These are phyloP conservation scores for Dipodomys ordii DNA, from an alignment of 2,113 vertebrate genomes.

Conservation along the genomic window DNA sequence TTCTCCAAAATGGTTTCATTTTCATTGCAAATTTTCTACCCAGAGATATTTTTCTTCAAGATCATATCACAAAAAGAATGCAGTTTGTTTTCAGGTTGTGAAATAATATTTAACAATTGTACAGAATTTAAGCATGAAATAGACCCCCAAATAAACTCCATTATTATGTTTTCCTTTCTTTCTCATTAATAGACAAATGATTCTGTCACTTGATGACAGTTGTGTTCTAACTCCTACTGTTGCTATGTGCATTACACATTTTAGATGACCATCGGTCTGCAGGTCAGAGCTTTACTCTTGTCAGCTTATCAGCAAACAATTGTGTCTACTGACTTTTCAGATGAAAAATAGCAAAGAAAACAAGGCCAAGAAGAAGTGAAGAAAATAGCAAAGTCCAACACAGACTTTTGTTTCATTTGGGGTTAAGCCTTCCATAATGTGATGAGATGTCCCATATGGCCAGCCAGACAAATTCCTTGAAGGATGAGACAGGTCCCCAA, in stretches of 20 bases:
- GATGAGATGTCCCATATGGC: constrained; percentile 55
- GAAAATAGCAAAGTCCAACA: constrained; percentile 7
- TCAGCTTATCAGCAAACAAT: constrained; percentile 23
- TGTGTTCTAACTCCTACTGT: not conserved
- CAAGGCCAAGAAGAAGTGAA: constrained; percentile 15
- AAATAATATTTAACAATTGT: not conserved
- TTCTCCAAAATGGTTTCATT: not conserved
- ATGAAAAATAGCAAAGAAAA: constrained; percentile 60
- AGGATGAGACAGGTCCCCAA: constrained; percentile 64
- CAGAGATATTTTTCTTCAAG: not conserved
- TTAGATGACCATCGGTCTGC: not conserved
- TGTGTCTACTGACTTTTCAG: not conserved
- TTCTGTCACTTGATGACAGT: not conserved
- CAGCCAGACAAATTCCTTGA: constrained; percentile 72
- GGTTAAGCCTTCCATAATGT: constrained; percentile 54
- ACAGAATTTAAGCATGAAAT: not conserved
- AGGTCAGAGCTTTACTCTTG: not conserved
- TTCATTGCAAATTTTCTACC: not conserved
- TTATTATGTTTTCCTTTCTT: not conserved
- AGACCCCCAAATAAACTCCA: not conserved
- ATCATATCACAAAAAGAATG: not conserved
- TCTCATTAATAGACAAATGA: not conserved
- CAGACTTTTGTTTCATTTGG: constrained; percentile 53
- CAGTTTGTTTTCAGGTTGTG: not conserved
- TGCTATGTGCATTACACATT: not conserved